Conservation (phyloP, 2,113 vertebrate species). For the Serinus canaria region DNA sequence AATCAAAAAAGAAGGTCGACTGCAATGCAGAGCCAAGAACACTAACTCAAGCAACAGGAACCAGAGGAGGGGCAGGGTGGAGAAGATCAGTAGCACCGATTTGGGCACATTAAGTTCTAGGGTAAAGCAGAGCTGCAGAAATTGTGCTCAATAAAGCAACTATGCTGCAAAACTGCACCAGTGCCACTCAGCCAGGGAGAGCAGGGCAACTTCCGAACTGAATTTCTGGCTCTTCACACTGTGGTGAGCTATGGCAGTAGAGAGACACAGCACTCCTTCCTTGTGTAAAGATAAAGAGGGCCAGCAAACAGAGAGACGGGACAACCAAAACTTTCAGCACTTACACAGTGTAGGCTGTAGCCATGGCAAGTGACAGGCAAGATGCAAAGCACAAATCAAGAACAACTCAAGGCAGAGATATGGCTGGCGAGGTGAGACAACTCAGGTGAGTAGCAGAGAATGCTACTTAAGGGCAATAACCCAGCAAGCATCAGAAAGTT, state of each 20-base stretch:
- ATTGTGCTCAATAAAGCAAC: neutral
- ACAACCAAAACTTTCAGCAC: neutral
- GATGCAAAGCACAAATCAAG: neutral
- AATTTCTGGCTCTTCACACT: neutral
- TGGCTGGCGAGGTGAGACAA: neutral
- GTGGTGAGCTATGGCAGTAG: neutral
- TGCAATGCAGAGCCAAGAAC: neutral
- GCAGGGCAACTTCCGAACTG: neutral
- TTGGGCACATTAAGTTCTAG: neutral
- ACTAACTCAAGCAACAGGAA: conserved; percentile 29
- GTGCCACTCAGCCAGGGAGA: neutral
- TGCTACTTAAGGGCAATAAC: neutral
- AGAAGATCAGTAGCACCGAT: neutral
- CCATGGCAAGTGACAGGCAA: neutral
- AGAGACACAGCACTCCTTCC: neutral
- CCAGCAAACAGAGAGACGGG: neutral
- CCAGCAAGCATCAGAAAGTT: neutral
- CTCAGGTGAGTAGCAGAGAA: neutral
- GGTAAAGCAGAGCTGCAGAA: neutral
- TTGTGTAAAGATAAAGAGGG: neutral
- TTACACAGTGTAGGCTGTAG: neutral
- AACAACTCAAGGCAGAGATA: neutral
- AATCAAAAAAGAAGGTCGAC: neutral
- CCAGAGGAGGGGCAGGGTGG: neutral
- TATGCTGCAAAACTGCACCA: neutral